Evolutionary conservation across 2,888 invertebrate species (phyloP).

Genomic region (Amorpha juglandis): DNA sequence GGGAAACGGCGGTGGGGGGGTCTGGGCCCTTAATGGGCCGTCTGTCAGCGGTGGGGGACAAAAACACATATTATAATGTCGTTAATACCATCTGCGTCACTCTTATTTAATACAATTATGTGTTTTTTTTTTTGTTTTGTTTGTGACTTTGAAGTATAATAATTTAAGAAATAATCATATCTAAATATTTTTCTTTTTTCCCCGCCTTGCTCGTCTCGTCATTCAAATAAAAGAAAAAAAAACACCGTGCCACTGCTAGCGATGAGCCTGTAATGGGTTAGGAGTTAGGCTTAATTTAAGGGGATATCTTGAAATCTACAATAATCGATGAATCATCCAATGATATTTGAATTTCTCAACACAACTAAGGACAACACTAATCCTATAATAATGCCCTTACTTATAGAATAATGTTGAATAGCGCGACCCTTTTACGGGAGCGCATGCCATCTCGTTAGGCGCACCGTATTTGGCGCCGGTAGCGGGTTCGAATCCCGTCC

Average conservation of each 20-base stretch:
- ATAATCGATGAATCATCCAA: not conserved
- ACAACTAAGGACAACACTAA: not conserved
- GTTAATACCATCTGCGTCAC: constrained; percentile 18
- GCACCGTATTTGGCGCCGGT: constrained; percentile 46
- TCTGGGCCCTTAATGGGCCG: constrained; percentile 44
- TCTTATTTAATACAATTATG: constrained; percentile 1
- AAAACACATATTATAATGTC: constrained; percentile 36
- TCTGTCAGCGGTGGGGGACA: constrained; percentile 45
- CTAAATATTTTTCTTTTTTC: no score
- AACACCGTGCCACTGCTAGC: no score
- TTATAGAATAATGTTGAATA: not conserved
- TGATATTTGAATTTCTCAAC: not conserved
- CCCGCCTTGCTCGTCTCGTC: no score
- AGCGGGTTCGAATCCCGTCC: constrained; percentile 14
- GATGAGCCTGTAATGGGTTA: no score
- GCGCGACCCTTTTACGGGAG: constrained; percentile 20
- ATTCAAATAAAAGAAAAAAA: no score
- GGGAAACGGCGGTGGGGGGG: constrained; percentile 46
- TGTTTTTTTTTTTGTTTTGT: not conserved
- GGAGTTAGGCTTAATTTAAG: no score
- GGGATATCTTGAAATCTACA: not conserved
- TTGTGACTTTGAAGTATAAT: not conserved
- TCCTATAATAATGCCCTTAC: not conserved
- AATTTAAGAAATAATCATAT: no score
- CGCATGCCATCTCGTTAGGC: constrained; percentile 39